phyloP scores from a whole-genome alignment of 2,797 vertebrate species.

The Gymnoscopelus microlampas region DNA sequence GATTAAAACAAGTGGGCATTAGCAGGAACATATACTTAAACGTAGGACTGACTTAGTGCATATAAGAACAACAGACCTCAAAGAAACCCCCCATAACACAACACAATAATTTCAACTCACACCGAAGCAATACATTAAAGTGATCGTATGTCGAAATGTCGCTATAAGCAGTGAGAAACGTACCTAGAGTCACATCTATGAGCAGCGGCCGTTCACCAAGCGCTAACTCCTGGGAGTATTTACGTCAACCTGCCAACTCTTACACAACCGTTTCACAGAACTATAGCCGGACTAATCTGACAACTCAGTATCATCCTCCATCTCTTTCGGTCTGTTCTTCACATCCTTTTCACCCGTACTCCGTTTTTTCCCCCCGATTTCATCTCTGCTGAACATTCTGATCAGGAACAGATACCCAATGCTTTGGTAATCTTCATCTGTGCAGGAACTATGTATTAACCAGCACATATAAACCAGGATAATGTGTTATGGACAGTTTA shows the following conservation, averaged over 20 bases:
- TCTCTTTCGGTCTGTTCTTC: not conserved
- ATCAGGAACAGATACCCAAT: no score
- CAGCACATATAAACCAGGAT: no score
- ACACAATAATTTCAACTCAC: not conserved
- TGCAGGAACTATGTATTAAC: no score
- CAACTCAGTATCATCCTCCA: slow-evolving; percentile 32
- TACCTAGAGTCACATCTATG: slow-evolving; percentile 68
- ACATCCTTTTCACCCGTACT: slow-evolving; percentile 6
- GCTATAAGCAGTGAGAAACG: slow-evolving; percentile 30
- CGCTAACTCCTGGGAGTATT: slow-evolving; percentile 57
- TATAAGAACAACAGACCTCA: not conserved
- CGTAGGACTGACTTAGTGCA: not conserved
- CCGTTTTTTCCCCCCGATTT: slow-evolving; percentile 22
- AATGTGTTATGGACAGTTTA: no score
- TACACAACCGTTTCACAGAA: slow-evolving; percentile 59
- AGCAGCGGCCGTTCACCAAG: slow-evolving; percentile 54
- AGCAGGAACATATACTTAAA: not conserved
- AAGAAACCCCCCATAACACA: not conserved
- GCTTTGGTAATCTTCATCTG: no score
- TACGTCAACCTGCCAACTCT: slow-evolving; percentile 68
- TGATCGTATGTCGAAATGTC: not conserved
- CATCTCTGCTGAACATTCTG: no score
- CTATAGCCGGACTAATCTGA: slow-evolving; percentile 32
- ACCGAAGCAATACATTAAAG: not conserved
- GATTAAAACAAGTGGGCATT: not conserved